Base-by-base conservation (phyloP, 2,888 invertebrate genomes). In the Scaptomyza cyrtandrae region DNA sequence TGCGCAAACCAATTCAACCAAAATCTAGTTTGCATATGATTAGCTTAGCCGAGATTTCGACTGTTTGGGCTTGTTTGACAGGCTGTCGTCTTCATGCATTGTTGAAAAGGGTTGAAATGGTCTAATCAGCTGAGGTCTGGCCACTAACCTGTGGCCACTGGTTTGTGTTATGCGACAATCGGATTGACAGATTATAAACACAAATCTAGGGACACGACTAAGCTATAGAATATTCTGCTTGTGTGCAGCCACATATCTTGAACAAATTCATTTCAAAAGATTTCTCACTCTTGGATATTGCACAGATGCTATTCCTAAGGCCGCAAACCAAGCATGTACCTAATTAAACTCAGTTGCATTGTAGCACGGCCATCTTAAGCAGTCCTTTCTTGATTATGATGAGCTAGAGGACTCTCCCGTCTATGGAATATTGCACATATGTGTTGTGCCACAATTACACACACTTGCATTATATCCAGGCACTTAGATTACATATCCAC, bases 71-170 rank as follows among this genome's bases (percentile, higher is more conserved):
- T 70, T 75, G 70, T 87, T 78, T 81, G 81, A 81, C 81, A 82
- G 63, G 57, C 70, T 87, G 87, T 78, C 87, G 68, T 33, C 44
- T 48, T 33, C 35, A 37, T 45, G 48, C 50, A 19, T 52, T 48
- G 45, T 66, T 82, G 81, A 82, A 81, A 87, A 84, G 85, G 81
- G 85, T 84, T 78, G 37, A 58, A 44, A 43, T 59, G 57, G 44
- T 33, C 60, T 67, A 62, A 64, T 61, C 71, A 61, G 46, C 41
- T 53, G 27, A n/a, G 35, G 52, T 46, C 39, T 43, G n/a, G 10
- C 41, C 16, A 14, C 41, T 41, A 16, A 1, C 41, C 16, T 16
- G 16, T 41, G 24, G 24, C 24, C 24, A 55, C 33, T 39, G 54
- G 50, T 39, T 39, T 59, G 50, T 31, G 58, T 29, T 48, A 48